Evolutionary conservation across 2,797 vertebrate species (phyloP).

Genomic region (Hoplostethus mediterraneus): DNA sequence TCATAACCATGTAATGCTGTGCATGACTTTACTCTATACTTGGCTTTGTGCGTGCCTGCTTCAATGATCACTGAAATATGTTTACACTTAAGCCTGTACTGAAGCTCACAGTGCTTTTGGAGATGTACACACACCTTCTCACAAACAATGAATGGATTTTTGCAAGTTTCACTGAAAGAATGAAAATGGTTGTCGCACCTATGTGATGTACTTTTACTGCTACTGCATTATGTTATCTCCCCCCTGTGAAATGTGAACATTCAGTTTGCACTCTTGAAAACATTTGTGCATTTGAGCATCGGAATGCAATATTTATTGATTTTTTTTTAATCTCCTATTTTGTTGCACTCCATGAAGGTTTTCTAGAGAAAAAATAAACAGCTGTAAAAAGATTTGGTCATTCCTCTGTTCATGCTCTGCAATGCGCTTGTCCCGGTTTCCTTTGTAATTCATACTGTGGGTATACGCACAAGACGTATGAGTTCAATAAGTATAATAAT

Average conservation of each 20-base stretch:
- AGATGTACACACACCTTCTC: constrained; percentile 40
- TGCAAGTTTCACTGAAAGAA: constrained; percentile 38
- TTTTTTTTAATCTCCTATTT: constrained; percentile 29
- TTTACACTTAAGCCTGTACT: constrained; percentile 77
- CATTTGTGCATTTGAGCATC: constrained; percentile 39
- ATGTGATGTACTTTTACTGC: constrained; percentile 43
- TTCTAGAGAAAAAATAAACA: constrained; percentile 21
- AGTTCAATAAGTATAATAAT: constrained; percentile 23
- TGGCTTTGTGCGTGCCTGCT: constrained; percentile 82
- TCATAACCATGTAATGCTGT: constrained; percentile 74
- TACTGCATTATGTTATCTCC: constrained; percentile 28
- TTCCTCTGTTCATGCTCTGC: constrained; percentile 38
- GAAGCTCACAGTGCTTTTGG: constrained; percentile 61
- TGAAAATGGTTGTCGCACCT: constrained; percentile 50
- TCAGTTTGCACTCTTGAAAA: constrained; percentile 37
- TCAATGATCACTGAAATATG: constrained; percentile 75
- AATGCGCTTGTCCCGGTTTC: constrained; percentile 23
- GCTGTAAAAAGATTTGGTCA: constrained; percentile 27
- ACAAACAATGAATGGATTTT: constrained; percentile 34
- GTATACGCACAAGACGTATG: constrained; percentile 7
- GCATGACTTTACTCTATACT: constrained; percentile 79
- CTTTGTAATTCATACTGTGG: constrained; percentile 32
- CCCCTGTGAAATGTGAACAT: constrained; percentile 38
- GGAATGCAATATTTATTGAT: constrained; percentile 23
- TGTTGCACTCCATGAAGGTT: background rate